Conservation (phyloP, 2,797 vertebrate genomes). For the Chromis chromis region DNA sequence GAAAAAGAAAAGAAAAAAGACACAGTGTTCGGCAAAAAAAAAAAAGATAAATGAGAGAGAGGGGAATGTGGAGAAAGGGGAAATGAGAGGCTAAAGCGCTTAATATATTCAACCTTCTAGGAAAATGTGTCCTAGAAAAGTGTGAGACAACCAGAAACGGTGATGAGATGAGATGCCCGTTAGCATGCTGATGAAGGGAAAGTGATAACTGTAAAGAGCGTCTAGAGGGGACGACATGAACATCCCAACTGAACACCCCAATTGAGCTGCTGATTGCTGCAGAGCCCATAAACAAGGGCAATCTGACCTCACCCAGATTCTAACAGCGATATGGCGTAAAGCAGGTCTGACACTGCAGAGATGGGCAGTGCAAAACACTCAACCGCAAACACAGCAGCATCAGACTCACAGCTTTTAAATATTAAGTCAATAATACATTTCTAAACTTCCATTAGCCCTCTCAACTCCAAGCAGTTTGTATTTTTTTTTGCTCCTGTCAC, state of each 20-base stretch:
- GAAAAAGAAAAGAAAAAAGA: conserved; percentile 41
- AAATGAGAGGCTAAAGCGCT: conserved; percentile 36
- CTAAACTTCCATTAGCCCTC: background rate
- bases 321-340: conserved; percentile 45
- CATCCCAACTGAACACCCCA: conserved; percentile 32
- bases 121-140: conserved; percentile 70
- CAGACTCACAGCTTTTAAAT: conserved; percentile 10
- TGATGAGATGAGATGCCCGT: conserved; percentile 55
- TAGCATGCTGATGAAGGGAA: conserved; percentile 64
- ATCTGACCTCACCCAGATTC: conserved; percentile 63
- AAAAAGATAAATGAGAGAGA: conserved; percentile 10
- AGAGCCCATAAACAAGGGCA: conserved; percentile 66
- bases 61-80: conserved; percentile 14
- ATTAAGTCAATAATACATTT: background rate
- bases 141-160: conserved; percentile 44
- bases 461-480: no score
- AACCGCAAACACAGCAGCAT: conserved; percentile 8
- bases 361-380: background rate
- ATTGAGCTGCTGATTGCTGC: conserved; percentile 49
- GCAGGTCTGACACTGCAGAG: conserved; percentile 55
- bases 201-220: conserved; percentile 42
- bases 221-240: conserved; percentile 30
- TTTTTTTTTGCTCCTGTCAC: no score
- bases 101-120: conserved; percentile 74
- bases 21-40: conserved; percentile 14